Evolutionary conservation across 2,888 invertebrate species (phyloP).

Genomic region (Tenthredo scrophulariae): DNA sequence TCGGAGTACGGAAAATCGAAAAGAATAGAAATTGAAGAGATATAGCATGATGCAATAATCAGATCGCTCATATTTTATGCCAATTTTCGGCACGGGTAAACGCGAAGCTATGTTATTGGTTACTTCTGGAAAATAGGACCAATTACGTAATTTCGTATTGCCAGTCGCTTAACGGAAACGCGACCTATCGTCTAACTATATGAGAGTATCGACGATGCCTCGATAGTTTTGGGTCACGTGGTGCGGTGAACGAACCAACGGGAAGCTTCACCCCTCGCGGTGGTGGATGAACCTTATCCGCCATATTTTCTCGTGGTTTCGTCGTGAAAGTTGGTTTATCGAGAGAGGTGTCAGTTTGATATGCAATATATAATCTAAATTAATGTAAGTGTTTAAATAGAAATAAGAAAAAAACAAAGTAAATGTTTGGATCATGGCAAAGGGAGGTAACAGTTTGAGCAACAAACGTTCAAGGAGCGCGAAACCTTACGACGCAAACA

Average conservation of each 20-base stretch:
- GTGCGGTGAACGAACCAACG: conserved; percentile 33
- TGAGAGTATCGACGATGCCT: neutral
- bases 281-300: conserved; percentile 60
- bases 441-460: conserved; percentile 73
- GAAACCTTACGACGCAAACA: conserved; percentile 79
- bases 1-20: neutral
- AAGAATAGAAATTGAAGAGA: neutral
- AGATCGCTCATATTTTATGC: neutral
- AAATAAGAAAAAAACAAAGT: conserved; percentile 49
- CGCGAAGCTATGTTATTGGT: neutral
- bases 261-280: conserved; percentile 43
- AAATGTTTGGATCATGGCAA: conserved; percentile 71
- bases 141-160: neutral
- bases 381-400: conserved; percentile 60
- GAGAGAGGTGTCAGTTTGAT: conserved; percentile 70
- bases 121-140: neutral
- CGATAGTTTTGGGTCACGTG: conserved; percentile 29
- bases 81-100: neutral
- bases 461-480: conserved; percentile 74
- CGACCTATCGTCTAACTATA: neutral
- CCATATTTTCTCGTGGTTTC: conserved; percentile 75
- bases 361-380: conserved; percentile 70
- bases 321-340: conserved; percentile 68
- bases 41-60: neutral
- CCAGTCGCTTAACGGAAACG: neutral